A percentile compares a stretch with the other conserved stretches of the same genome.
phyloP scores from a whole-genome alignment of 2,113 vertebrate genomes.

The Tetrax tetrax region DNA sequence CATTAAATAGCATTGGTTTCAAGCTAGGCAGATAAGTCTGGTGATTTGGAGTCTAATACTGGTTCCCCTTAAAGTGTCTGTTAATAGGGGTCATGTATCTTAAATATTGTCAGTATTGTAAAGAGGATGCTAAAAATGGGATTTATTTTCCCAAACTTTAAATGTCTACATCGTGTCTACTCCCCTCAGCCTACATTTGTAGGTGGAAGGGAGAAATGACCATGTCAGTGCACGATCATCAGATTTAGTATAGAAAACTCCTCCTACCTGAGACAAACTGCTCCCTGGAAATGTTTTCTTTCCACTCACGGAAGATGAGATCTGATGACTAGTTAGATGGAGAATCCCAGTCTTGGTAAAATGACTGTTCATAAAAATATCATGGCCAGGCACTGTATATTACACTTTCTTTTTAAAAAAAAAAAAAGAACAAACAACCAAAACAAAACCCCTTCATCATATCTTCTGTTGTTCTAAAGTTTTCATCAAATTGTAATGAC shows the following conservation, averaged over 20 bases:
- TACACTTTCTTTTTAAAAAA: too few species aligned
- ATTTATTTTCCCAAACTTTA: background rate
- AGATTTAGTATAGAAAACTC: background rate
- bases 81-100: background rate
- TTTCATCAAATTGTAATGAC: background rate
- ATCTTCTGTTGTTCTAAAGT: background rate
- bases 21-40: background rate
- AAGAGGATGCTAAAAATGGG: background rate
- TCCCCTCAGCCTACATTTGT: background rate
- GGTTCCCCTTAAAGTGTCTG: background rate
- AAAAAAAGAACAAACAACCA: too few species aligned
- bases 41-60: background rate
- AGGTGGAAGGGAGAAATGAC: background rate
- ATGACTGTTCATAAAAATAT: background rate
- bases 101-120: background rate
- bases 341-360: background rate
- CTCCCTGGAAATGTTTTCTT: background rate
- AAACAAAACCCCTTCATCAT: background rate
- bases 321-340: background rate
- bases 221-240: rapidly evolving
- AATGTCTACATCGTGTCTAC: background rate
- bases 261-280: background rate
- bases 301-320: background rate
- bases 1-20: background rate
- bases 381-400: background rate